Evolutionary conservation across 2,113 vertebrate genomes (phyloP), one percentile per base, ranked within the genome.

Genomic region (Synchiropus splendidus): DNA sequence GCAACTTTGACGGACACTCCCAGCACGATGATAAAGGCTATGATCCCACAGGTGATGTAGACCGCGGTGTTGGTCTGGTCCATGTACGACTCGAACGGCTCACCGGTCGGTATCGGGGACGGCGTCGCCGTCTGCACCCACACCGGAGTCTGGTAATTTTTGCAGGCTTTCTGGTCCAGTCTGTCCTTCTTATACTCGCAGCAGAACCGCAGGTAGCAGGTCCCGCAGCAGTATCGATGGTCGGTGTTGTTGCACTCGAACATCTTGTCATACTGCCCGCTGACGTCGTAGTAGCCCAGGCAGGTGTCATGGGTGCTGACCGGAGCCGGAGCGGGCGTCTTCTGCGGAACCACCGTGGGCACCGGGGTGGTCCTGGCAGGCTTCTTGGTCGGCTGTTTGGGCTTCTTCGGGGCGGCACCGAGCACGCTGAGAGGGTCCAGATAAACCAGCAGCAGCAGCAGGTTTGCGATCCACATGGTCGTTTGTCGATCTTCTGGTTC

Each of bases 241-340:
- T 92, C 86, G 52, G 91, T 98, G 88, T 96, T 96, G 87, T 99
- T 99, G 58, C 95, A 97, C 70, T 90, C 90, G 79, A 99, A 99
- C 83, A 89, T 80, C 61, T 91, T 92, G 83, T 99, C 95, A 61
- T 90, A 97, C 69, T 94, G 91, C 18, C 94, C 95, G 81, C 92
- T 97, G 80, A 98, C 95, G 79, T 99, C 95, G 85, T 89, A 98
- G 83, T 99, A 92, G 40, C 93, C 93, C 81, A 84, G 87, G 77
- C 95, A 98, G 30, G 88, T 96, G 67, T 97, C 94, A 45, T 92
- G 87, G 50, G 74, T 83, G 31, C 70, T 74, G 52, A 69, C 1
- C 17, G 76, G 59, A 42, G 85, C 67, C 46, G 85, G 74, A 65
- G 66, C 65, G 64, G 74, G 58, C 42, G 50, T 72, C 57, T 51